Evolutionary conservation across 2,113 vertebrate species (phyloP).

Genomic region (Pterocles gutturalis): DNA sequence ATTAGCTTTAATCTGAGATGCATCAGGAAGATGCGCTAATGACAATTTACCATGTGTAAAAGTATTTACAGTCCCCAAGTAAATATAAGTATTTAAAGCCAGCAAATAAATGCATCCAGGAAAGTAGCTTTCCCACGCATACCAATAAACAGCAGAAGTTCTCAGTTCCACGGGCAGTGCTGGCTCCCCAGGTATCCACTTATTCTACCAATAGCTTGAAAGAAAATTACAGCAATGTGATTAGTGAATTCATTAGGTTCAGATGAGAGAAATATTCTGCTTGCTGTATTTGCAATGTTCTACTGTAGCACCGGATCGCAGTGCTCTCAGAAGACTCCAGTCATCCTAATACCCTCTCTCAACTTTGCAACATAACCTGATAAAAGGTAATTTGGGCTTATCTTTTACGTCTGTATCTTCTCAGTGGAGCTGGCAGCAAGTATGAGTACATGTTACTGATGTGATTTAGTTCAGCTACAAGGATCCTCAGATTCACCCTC

Average conservation of each 20-base stretch:
- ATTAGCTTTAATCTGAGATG: constrained; percentile 17
- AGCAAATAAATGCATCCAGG: background rate
- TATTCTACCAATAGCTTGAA: constrained; percentile 19
- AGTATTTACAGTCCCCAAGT: constrained; percentile 9
- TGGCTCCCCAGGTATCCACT: constrained; percentile 16
- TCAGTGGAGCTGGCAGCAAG: background rate
- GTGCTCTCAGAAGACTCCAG: background rate
- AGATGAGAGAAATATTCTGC: background rate
- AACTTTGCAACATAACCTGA: constrained; percentile 20
- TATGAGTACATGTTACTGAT: background rate
- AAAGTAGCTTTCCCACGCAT: background rate
- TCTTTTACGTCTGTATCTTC: background rate
- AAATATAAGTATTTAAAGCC: constrained; percentile 13
- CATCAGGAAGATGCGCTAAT: constrained; percentile 35
- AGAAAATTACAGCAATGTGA: constrained; percentile 13
- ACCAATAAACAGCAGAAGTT: background rate
- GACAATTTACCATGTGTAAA: constrained; percentile 27
- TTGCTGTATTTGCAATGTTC: background rate
- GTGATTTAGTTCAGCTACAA: background rate
- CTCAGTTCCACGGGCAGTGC: background rate
- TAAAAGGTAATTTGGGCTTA: constrained; percentile 29
- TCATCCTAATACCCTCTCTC: constrained; percentile 9
- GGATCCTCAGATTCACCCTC: background rate
- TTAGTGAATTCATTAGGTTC: constrained; percentile 47
- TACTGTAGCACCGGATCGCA: background rate